Evolutionary conservation across 2,888 invertebrate species (phyloP).

Genomic region (Sminthurinus aureus): DNA sequence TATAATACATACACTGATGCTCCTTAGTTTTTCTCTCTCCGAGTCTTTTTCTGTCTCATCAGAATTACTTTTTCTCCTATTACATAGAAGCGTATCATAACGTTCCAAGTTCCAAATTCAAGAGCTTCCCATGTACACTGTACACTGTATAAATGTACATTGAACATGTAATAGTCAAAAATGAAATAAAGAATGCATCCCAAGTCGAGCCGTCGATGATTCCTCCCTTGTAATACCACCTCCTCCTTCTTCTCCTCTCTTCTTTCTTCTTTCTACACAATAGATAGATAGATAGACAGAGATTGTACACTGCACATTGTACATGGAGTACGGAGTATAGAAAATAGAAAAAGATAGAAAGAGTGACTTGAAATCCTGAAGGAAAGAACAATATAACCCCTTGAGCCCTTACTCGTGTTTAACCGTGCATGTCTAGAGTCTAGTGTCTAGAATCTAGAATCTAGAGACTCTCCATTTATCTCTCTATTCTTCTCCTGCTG

Average conservation of each 20-base stretch:
- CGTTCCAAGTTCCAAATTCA: background rate
- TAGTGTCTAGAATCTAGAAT: too few relatives aligned
- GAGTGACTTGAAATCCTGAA: background rate
- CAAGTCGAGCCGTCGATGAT: background rate
- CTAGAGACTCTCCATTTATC: background rate
- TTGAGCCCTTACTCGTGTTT: constrained; percentile 23
- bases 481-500: background rate
- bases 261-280: background rate
- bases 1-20: background rate
- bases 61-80: too few relatives aligned
- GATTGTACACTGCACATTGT: too few relatives aligned
- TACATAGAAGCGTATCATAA: constrained; percentile 6
- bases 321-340: too few relatives aligned
- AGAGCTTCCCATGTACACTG: constrained; percentile 12
- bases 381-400: constrained; percentile 17
- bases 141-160: too few relatives aligned
- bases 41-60: too few relatives aligned
- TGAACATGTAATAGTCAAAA: background rate
- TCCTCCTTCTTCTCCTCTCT: background rate
- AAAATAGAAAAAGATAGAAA: background rate
- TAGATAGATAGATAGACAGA: too few relatives aligned
- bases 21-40: background rate
- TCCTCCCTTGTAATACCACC: background rate
- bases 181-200: constrained; percentile 6
- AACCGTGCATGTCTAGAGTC: background rate